Base-by-base conservation (phyloP, 2,797 vertebrate genomes). In the Alauda arvensis region DNA sequence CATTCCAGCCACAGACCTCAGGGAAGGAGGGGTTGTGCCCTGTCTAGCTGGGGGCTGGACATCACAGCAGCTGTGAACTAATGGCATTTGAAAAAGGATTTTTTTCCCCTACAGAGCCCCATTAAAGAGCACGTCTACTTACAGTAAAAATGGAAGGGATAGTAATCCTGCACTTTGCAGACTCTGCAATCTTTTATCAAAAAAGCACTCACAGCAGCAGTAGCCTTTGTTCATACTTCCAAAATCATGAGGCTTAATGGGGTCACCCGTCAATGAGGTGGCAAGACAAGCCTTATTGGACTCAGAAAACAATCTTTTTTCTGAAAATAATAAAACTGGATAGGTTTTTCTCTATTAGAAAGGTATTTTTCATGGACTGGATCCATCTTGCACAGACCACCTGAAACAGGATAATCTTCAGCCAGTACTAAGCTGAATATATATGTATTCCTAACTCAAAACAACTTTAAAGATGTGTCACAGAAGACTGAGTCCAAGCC, bases 391-490 rank as follows among this genome's bases (percentile, higher is more conserved):
- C 40, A 46, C 4, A 82, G 53, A 79, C 40, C 33, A 78, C 33
- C 11, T 67, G 37, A 53, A 89, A 18, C 31, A 74, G 43, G 24
- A 86, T 28, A 68, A 74, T 86, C 68, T 77, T 59, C 57, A 66
- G 66, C 10, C 40, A 82, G 51, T 75, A 77, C 31, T 49, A 60
- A 92, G 70, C 42, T 81, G 81, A 51, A 75, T 39, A 76, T 51
- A 61, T 21, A 45, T 20, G 14, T 26, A 40, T 63, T 33, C 56
- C 34, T 70, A 87, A 49, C 33, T 76, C 67, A 85, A 87, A 94
- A 72, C 70, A 85, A 34, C 61, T 91, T 85, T 33, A 89, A 69
- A 75, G 28, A 77, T 84, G 70, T 14, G 2, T 88, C 80, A 82
- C 46, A 74, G 33, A 91, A 82, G 60, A 71, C 40, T 29, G 56